A percentile compares a stretch with the other conserved stretches of the same genome.
Conservation (phyloP, 2,113 vertebrate species). For the Sceloporus undulatus region DNA sequence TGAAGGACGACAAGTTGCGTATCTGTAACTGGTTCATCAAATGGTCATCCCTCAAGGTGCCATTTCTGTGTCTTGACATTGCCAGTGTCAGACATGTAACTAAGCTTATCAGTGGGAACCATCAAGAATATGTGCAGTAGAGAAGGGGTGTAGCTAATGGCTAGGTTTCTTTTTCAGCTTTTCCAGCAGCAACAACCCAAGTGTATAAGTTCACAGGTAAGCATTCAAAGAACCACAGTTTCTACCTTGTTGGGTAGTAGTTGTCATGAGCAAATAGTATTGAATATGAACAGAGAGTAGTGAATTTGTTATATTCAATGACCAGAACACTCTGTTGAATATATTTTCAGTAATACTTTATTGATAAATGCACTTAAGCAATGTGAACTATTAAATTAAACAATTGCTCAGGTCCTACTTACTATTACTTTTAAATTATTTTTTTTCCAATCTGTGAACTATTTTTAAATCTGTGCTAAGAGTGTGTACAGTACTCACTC, state of each 20-base stretch:
- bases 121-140: no score
- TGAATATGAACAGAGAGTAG: background rate
- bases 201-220: no score
- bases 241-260: background rate
- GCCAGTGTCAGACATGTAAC: no score
- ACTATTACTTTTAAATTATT: background rate
- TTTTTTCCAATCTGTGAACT: background rate
- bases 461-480: background rate
- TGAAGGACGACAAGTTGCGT: no score
- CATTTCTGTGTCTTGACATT: no score
- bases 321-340: background rate
- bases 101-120: no score
- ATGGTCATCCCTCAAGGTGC: no score
- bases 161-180: no score
- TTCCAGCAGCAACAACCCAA: no score
- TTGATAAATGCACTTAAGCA: background rate
- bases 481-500: background rate
- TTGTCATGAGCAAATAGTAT: background rate
- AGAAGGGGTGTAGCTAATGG: no score
- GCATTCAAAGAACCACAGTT: background rate
- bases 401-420: background rate
- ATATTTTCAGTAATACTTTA: background rate
- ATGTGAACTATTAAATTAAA: conserved; percentile 1
- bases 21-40: no score
- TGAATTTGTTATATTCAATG: background rate